Base-by-base conservation (phyloP, 1,140 invertebrate species). In the Drosophila nigrodunni region DNA sequence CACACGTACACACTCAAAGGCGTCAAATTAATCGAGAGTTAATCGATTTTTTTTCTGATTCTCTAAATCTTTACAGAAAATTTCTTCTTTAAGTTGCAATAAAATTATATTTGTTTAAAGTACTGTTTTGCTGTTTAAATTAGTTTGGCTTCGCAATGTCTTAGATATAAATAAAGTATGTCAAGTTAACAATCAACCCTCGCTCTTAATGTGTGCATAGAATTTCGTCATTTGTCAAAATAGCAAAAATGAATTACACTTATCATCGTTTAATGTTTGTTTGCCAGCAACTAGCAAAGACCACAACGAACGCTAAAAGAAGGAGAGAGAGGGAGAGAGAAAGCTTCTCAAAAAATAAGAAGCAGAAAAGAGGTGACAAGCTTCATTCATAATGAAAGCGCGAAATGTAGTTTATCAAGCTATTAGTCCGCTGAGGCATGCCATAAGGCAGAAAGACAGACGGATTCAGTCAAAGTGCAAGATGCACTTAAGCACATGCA, bases 371-470 rank as follows among this genome's bases (percentile, higher is more conserved):
- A 37, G 13, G 39, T 52, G 65, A 25, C 15, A 57, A 35, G 49
- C 60, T 46, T 58, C 70, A 52, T 55, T 81, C 69, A 75, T 86
- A 66, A 86, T 78, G 62, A 78, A 58, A 78, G 72, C 68, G 82
- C 62, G 79, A 69, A 67, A 77, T 71, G 58, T 59, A 77, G 80
- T 83, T 88, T 80, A 88, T 87, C 79, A 80, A 66, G 82, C 82
- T 88, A 87, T 87, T 87, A 88, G 82, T 77, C 74, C 78, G 71
- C 50, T 71, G 52, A 47, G 55, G 59, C 55, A 50, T 68, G 52
- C 49, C 76, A 77, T 59, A 21, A 64, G 35, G 39, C 46, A 43
- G 65, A 35, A 41, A 68, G 64, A 74, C 55, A 57, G 47, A 60
- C 74, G 60, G 65, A 55, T 72, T 57, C 60, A 75, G 80, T 77